These are phyloP conservation scores for Cavia aperea DNA, from an alignment of 2,113 vertebrate genomes.

Conservation along the genomic window DNA sequence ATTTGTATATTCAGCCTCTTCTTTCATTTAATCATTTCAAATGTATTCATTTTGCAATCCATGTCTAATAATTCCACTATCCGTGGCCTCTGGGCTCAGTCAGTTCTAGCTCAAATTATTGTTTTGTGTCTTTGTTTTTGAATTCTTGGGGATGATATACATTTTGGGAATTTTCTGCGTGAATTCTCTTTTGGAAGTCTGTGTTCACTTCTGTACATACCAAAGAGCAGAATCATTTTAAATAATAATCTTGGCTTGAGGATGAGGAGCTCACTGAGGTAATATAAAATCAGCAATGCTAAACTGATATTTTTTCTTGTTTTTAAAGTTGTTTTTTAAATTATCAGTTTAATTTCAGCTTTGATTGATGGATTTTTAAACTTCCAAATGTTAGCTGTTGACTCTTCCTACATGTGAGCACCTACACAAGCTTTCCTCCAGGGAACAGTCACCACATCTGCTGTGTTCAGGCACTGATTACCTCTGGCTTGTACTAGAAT, in stretches of 20 bases:
- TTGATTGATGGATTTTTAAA: not conserved
- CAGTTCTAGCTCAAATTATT: not conserved
- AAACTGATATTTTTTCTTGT: not conserved
- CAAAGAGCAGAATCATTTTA: not conserved
- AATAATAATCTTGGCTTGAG: not conserved
- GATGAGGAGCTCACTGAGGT: not conserved
- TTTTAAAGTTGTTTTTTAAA: slow-evolving; percentile 7
- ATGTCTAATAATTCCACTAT: not conserved
- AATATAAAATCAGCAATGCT: not conserved
- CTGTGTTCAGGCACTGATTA: not conserved
- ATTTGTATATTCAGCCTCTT: not conserved
- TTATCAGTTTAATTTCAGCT: slow-evolving; percentile 4
- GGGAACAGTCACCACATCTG: not conserved
- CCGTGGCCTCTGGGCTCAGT: not conserved
- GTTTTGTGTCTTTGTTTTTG: slow-evolving; percentile 1
- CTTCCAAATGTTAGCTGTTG: not conserved
- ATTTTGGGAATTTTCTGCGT: not conserved
- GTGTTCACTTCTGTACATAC: not conserved
- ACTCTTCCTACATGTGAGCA: not conserved
- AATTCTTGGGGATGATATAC: not conserved
- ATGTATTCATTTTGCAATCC: not conserved
- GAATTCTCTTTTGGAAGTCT: not conserved
- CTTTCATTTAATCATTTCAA: slow-evolving; percentile 13
- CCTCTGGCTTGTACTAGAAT: not conserved
- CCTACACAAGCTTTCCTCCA: not conserved